These are phyloP conservation scores for Poecile montanus DNA, from an alignment of 2,797 vertebrate species.

Conservation along the genomic window DNA sequence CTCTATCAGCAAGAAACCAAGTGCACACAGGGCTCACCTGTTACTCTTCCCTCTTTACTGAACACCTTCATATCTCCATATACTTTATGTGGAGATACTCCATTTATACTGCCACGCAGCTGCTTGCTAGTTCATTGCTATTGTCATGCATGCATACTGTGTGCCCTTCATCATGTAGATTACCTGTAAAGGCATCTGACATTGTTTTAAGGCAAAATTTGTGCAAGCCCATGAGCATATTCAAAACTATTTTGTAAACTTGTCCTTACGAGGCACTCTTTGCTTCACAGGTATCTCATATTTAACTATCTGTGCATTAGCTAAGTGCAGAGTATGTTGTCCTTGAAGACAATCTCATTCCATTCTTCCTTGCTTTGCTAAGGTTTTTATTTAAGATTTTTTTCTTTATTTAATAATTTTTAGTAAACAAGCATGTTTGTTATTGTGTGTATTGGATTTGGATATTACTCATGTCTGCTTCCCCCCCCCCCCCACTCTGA, in stretches of 20 bases:
- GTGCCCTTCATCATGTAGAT: background rate
- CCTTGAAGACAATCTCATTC: background rate
- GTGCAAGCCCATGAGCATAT: background rate
- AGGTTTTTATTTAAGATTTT: background rate
- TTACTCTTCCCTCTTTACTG: background rate
- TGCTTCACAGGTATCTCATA: background rate
- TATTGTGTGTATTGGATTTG: background rate
- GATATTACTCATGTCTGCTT: background rate
- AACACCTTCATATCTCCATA: background rate
- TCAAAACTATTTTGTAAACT: background rate
- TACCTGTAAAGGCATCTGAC: background rate
- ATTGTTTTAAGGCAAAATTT: background rate
- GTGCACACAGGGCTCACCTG: background rate
- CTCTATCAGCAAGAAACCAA: background rate
- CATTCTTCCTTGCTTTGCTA: background rate
- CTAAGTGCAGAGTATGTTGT: background rate
- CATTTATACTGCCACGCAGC: background rate
- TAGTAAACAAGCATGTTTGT: background rate
- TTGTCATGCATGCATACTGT: background rate
- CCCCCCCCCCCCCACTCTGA: background rate
- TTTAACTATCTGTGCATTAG: background rate
- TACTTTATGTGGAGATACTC: background rate
- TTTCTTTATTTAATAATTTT: background rate
- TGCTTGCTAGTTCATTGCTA: background rate
- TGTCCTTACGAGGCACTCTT: background rate